Percentiles rank a stretch among this genome's conserved stretches.
Evolutionary conservation across 2,113 vertebrate genomes (phyloP).

Genomic region (Euleptes europaea): DNA sequence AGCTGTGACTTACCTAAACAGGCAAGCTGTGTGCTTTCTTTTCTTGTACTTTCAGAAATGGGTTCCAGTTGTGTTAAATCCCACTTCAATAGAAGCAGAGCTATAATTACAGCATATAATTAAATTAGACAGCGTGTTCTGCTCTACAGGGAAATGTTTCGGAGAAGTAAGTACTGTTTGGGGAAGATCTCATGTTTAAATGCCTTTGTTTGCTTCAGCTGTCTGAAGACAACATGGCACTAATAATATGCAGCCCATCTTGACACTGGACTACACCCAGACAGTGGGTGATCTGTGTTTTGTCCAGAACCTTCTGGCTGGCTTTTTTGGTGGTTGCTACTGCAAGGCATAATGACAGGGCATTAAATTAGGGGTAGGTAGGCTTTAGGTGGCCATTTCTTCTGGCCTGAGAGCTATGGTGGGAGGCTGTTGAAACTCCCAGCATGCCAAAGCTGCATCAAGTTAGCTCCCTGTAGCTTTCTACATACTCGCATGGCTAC

Average conservation of each 20-base stretch:
- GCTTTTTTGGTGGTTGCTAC: no score
- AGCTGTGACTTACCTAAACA: constrained; percentile 32
- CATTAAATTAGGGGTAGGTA: no score
- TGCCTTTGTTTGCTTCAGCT: neutral
- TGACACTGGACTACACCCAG: no score
- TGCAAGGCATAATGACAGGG: no score
- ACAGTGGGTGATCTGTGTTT: neutral
- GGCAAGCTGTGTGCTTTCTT: constrained; percentile 24
- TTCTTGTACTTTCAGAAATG: constrained; percentile 21
- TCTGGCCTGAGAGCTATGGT: no score
- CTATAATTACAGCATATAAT: constrained; percentile 28
- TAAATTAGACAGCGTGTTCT: constrained; percentile 28
- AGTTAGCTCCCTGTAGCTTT: no score
- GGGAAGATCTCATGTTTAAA: neutral
- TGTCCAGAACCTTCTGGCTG: no score
- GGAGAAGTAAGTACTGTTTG: constrained; percentile 13
- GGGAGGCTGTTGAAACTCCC: no score
- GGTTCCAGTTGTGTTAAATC: constrained; percentile 13
- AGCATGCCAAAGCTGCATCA: no score
- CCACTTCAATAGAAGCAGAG: constrained; percentile 3
- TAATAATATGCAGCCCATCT: neutral
- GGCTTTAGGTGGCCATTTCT: no score
- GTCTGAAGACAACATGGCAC: neutral
- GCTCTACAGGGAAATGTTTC: neutral
- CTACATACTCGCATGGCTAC: no score